Evolutionary conservation across 2,113 vertebrate genomes (phyloP).

Genomic region (Brachyhypopomus occidentalis): DNA sequence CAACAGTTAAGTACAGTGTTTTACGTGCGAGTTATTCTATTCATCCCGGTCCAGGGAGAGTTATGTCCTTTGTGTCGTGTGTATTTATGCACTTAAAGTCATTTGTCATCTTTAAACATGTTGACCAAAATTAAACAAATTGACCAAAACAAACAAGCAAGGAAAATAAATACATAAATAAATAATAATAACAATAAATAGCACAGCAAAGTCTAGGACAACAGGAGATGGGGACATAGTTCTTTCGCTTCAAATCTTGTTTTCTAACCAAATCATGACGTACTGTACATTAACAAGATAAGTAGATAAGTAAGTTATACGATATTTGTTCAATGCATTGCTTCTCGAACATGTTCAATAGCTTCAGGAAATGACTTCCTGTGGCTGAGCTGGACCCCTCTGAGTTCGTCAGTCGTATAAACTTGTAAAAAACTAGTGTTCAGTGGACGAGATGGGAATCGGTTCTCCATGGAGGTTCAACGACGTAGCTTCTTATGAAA

Average conservation of each 20-base stretch:
- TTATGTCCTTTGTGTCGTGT: background rate
- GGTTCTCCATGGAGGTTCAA: background rate
- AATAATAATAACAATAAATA: too few relatives aligned
- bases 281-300: background rate
- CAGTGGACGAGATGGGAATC: background rate
- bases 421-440: background rate
- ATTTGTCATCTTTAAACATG: too few relatives aligned
- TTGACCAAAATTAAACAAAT: too few relatives aligned
- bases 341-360: too few relatives aligned
- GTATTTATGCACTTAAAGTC: too few relatives aligned
- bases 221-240: too few relatives aligned
- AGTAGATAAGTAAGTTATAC: background rate
- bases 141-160: too few relatives aligned
- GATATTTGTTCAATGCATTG: too few relatives aligned
- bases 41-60: background rate
- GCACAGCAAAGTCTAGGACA: too few relatives aligned
- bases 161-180: too few relatives aligned
- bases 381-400: background rate
- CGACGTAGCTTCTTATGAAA: background rate
- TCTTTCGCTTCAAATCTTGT: too few relatives aligned
- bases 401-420: background rate
- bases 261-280: too few relatives aligned
- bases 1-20: constrained; percentile 21
- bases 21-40: background rate
- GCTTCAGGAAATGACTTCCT: background rate